phyloP scores from a whole-genome alignment of 2,888 invertebrate species.

The Hydraecia micacea region DNA sequence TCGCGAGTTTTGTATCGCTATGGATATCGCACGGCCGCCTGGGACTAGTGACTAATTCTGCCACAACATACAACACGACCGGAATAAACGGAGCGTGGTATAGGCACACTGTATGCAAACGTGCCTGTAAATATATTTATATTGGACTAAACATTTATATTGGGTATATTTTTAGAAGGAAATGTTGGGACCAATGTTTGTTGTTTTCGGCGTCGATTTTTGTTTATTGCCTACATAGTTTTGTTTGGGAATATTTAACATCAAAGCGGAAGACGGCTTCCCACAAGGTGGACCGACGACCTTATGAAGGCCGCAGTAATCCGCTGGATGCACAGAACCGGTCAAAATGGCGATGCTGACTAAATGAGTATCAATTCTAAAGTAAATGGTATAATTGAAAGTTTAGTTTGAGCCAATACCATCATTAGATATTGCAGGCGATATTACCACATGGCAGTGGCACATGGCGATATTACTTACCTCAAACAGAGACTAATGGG shows the following conservation, averaged over 20 bases:
- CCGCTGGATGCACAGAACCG: not conserved
- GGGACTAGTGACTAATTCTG: constrained; percentile 75
- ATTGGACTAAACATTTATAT: constrained; percentile 50
- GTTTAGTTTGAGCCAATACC: too few species aligned
- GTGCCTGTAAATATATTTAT: constrained; percentile 55
- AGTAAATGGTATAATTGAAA: not conserved
- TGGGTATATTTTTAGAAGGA: constrained; percentile 32
- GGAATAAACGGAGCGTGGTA: constrained; percentile 63
- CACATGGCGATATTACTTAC: not conserved
- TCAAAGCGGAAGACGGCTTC: not conserved
- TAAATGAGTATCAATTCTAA: not conserved
- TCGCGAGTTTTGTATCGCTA: constrained; percentile 54
- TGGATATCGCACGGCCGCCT: constrained; percentile 71
- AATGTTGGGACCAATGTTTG: constrained; percentile 31
- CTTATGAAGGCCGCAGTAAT: not conserved
- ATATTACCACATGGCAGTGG: not conserved
- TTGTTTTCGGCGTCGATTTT: constrained; percentile 10
- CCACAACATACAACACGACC: constrained; percentile 69
- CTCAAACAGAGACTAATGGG: not conserved
- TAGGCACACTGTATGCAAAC: constrained; percentile 48
- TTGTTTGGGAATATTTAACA: not conserved
- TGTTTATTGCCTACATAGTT: not conserved
- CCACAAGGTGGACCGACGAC: not conserved
- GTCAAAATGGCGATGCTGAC: not conserved
- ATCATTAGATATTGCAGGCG: not conserved